Conservation (phyloP, 2,888 invertebrate species). For the Eupithecia insigniata region DNA sequence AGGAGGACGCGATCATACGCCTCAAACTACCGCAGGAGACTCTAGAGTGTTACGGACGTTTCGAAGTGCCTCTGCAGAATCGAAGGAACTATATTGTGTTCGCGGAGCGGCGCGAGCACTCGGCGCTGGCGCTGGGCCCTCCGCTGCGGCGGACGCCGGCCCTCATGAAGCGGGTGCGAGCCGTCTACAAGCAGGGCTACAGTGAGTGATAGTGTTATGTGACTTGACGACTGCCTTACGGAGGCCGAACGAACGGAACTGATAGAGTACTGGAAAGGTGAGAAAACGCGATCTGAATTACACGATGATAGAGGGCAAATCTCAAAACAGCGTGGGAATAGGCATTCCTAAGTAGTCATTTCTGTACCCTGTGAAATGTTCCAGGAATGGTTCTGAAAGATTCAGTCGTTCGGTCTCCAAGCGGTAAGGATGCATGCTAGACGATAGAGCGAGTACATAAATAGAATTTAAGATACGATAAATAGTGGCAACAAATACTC, state of each 20-base stretch:
- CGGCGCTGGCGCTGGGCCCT: constrained; percentile 78
- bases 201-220: constrained; percentile 68
- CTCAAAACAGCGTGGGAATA: not conserved
- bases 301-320: not conserved
- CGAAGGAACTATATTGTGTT: constrained; percentile 80
- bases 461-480: constrained; percentile 65
- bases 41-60: constrained; percentile 73
- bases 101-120: constrained; percentile 76
- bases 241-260: constrained; percentile 13
- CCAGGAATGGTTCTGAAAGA: not conserved
- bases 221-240: not conserved
- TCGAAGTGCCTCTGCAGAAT: constrained; percentile 78
- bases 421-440: constrained; percentile 48
- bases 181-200: constrained; percentile 80
- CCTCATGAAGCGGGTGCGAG: constrained; percentile 75
- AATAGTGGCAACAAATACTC: constrained; percentile 72
- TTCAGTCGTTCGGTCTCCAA: constrained; percentile 56
- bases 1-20: constrained; percentile 69
- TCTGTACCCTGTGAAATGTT: not conserved
- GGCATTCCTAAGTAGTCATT: not conserved
- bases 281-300: not conserved
- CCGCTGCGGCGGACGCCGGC: constrained; percentile 75
- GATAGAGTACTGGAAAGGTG: constrained; percentile 21
- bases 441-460: constrained; percentile 46
- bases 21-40: constrained; percentile 67